A percentile compares a stretch with the other conserved stretches of the same genome.
Conservation (phyloP, 2,113 vertebrate species). For the Epinephelus moara region DNA sequence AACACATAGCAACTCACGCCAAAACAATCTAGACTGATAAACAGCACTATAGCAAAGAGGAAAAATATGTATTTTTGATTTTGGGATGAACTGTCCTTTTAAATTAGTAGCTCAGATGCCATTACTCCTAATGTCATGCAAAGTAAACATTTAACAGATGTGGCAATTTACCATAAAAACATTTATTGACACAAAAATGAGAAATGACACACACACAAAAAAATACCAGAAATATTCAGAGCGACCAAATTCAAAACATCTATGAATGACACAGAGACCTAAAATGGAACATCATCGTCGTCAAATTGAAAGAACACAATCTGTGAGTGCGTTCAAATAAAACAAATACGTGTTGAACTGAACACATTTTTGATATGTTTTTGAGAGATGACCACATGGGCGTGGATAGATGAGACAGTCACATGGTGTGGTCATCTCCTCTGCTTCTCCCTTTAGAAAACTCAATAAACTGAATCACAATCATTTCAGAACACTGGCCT, state of each 20-base stretch:
- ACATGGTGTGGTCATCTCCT: conserved; percentile 36
- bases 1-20: too few relatives aligned
- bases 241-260: conserved; percentile 63
- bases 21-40: too few relatives aligned
- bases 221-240: conserved; percentile 47
- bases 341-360: conserved; percentile 20
- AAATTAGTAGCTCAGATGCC: neutral
- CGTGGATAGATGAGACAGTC: conserved; percentile 25
- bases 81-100: neutral
- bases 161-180: conserved; percentile 76
- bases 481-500: conserved; percentile 77
- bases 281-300: conserved; percentile 53
- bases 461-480: conserved; percentile 60
- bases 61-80: too few relatives aligned
- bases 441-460: conserved; percentile 37
- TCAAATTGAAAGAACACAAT: conserved; percentile 51
- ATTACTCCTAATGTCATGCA: neutral
- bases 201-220: conserved; percentile 57
- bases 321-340: conserved; percentile 43
- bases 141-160: conserved; percentile 24
- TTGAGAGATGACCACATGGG: conserved; percentile 29
- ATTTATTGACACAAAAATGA: conserved; percentile 77
- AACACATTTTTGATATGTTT: conserved; percentile 52
- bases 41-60: too few relatives aligned
- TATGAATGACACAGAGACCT: conserved; percentile 43